phyloP scores from a whole-genome alignment of 2,888 invertebrate species.

The Drosophila helvetica region DNA sequence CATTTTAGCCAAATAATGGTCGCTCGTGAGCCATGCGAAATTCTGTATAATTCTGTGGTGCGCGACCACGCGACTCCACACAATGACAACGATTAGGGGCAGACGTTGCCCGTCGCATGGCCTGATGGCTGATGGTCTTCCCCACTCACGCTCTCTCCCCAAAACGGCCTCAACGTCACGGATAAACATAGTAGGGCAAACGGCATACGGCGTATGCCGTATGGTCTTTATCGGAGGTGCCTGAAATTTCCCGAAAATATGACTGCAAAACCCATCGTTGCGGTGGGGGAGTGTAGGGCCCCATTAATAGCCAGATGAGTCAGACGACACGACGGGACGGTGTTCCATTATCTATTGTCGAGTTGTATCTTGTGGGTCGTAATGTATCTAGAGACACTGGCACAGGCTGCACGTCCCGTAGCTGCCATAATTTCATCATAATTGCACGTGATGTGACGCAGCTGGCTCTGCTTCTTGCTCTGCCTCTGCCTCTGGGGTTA shows the following conservation, averaged over 20 bases:
- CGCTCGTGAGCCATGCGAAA: conserved; percentile 28
- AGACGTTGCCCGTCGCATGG: not conserved
- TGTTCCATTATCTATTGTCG: conserved; percentile 31
- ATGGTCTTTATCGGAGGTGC: conserved; percentile 18
- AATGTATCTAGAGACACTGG: conserved; percentile 22
- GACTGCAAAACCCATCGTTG: conserved; percentile 23
- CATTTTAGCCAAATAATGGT: conserved; percentile 24
- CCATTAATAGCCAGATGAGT: conserved; percentile 45
- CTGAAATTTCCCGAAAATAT: conserved; percentile 37
- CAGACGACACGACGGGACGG: conserved; percentile 20
- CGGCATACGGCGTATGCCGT: not conserved
- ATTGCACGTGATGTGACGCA: conserved; percentile 43
- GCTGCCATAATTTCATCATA: conserved; percentile 32
- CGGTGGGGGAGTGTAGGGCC: not conserved
- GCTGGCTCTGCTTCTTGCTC: not conserved
- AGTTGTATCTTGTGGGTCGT: conserved; percentile 28
- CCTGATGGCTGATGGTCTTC: not conserved
- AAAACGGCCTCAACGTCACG: conserved; percentile 49
- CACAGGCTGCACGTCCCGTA: not conserved
- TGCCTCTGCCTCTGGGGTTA: not conserved
- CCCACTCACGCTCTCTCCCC: not conserved
- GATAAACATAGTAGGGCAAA: not conserved
- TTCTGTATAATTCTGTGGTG: conserved; percentile 26
- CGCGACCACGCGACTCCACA: conserved; percentile 30
- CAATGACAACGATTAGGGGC: not conserved